phyloP scores from a whole-genome alignment of 2,113 vertebrate species.

The Hypanus sabinus region DNA sequence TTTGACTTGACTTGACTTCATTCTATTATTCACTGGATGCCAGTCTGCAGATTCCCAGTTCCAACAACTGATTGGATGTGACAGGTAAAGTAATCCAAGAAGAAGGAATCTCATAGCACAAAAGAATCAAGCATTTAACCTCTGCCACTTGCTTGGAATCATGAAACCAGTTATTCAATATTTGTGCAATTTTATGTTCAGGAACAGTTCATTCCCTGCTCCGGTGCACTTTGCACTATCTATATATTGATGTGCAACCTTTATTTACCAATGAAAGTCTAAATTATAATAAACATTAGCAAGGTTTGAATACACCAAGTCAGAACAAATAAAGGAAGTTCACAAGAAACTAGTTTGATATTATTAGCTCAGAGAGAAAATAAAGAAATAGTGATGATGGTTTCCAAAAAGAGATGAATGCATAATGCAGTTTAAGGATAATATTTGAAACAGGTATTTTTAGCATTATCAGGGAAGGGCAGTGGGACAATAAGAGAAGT shows the following conservation, averaged over 20 bases:
- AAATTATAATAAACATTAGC: too few relatives aligned
- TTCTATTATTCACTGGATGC: background rate
- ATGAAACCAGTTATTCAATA: too few relatives aligned
- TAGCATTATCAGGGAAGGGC: background rate
- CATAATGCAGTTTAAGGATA: background rate
- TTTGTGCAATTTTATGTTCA: too few relatives aligned
- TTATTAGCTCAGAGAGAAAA: background rate
- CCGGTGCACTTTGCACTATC: too few relatives aligned
- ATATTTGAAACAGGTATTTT: background rate
- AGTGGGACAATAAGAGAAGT: too few relatives aligned
- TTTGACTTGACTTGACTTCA: background rate
- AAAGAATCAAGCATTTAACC: too few relatives aligned
- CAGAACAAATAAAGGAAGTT: background rate
- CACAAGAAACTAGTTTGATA: background rate
- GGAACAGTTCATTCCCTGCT: too few relatives aligned
- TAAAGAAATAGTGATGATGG: background rate
- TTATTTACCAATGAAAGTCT: too few relatives aligned
- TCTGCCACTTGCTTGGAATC: too few relatives aligned
- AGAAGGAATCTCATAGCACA: too few relatives aligned
- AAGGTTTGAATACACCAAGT: background rate
- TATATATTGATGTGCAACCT: too few relatives aligned
- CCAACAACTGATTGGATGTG: background rate
- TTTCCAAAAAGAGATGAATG: background rate
- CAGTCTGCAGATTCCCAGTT: background rate
- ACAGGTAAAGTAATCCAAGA: background rate